Percentiles rank a stretch among this genome's conserved stretches.
Evolutionary conservation across 23 tunicate species (phyloP).

Genomic region (Trididemnum clinides): DNA sequence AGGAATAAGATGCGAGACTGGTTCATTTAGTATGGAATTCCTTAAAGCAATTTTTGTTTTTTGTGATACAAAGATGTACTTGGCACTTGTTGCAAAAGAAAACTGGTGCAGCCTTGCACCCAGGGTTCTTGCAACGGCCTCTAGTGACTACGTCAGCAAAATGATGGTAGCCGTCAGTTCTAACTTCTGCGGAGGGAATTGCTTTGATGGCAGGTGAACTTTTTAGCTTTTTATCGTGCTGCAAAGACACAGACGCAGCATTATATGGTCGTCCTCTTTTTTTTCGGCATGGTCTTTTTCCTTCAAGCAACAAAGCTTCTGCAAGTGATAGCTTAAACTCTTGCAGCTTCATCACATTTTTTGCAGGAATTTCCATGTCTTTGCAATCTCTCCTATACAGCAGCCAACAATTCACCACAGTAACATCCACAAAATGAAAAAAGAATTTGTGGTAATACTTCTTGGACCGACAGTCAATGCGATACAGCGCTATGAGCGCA

Average conservation of each 20-base stretch:
- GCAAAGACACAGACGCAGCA: slow-evolving; percentile 7
- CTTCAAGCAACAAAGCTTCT: neutral
- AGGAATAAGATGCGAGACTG: too few relatives aligned
- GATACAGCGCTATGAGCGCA: slow-evolving; percentile 7
- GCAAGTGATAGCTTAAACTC: slow-evolving; percentile 2
- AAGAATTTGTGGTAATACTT: slow-evolving; percentile 9
- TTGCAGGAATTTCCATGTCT: neutral
- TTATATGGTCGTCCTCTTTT: neutral
- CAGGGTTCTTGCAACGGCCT: neutral
- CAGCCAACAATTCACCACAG: slow-evolving; percentile 2
- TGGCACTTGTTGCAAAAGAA: slow-evolving; percentile 6
- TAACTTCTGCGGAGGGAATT: neutral
- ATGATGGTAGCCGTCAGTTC: slow-evolving; percentile 16
- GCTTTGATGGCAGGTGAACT: neutral
- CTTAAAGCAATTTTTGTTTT: slow-evolving; percentile 2
- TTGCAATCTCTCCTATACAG: neutral
- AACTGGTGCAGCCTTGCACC: slow-evolving; percentile 17
- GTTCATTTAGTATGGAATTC: neutral
- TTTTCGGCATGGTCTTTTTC: neutral
- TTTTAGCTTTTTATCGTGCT: neutral
- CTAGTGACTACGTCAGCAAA: neutral
- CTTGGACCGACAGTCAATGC: neutral
- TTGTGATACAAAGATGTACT: neutral
- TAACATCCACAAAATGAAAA: slow-evolving; percentile 5
- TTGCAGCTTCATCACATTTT: slow-evolving; percentile 5